Evolutionary conservation across 2,113 vertebrate genomes (phyloP).

Genomic region (Albula goreensis): DNA sequence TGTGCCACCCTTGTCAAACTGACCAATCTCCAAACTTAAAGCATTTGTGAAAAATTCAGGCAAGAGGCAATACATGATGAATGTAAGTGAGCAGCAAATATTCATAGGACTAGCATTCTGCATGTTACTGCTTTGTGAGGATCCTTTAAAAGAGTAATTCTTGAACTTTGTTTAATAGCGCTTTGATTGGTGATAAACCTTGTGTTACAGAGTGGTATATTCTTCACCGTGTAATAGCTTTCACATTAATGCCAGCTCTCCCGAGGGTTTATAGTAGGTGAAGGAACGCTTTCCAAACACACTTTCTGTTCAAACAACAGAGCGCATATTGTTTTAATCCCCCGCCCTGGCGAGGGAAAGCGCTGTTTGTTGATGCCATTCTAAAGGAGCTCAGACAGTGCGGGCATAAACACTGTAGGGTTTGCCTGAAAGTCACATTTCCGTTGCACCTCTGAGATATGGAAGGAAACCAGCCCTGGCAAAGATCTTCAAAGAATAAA

Average conservation of each 20-base stretch:
- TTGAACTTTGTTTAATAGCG: neutral
- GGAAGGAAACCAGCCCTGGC: neutral
- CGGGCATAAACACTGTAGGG: neutral
- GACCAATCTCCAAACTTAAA: too few species aligned
- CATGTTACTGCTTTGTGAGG: neutral
- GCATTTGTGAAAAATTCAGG: too few species aligned
- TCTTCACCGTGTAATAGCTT: conserved; percentile 37
- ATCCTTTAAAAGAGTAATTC: neutral
- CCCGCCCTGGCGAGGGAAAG: neutral
- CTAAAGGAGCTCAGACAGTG: neutral
- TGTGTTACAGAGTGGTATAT: conserved; percentile 24
- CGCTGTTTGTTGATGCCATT: neutral
- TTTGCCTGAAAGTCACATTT: neutral
- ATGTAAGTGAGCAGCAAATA: too few species aligned
- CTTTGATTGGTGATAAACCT: conserved; percentile 40
- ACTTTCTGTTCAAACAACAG: conserved; percentile 12
- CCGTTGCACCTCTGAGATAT: neutral
- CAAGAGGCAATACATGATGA: too few species aligned
- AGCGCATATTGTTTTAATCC: neutral
- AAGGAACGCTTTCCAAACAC: conserved; percentile 23
- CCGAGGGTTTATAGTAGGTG: conserved; percentile 24
- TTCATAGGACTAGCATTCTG: neutral
- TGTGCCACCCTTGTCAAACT: neutral
- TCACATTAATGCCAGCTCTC: conserved; percentile 38
- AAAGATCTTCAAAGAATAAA: neutral